Base-by-base conservation (phyloP, 2,797 vertebrate genomes). In the Chrosomus eos region DNA sequence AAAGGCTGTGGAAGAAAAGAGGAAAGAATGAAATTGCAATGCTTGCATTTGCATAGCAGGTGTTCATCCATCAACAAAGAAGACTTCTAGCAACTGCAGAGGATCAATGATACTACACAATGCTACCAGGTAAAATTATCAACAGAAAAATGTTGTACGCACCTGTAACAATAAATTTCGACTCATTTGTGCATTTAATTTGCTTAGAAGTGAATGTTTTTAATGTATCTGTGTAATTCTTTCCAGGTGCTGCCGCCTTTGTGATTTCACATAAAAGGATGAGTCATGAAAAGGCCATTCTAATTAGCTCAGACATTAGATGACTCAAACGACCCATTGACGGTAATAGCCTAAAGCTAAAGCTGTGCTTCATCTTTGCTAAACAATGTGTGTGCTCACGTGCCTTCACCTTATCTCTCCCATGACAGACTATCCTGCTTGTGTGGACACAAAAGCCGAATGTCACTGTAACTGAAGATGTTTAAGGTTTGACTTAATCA, bases 1-100 rank as follows among this genome's bases (percentile, higher is more conserved):
- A 98, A 92, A 62, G 98, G 98, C 98, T 99, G 93, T 14, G 67
- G 82, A 85, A 86, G 66, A 92, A 58, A 89, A 58, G 45, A 40
- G 66, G 19, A 80, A 31, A 67, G n/a, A 78, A 19, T 78, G n/a
- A 33, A 33, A 23, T 19, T 70, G 13, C 3, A 51, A 28, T 18
- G 19, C 62, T 40, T 11, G 16, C 58, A 66, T 62, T 71, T 64
- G 45, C 58, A 66, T 73, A 40, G 7, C 36, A 62, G 36, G 11
- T 62, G 58, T 33, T 82, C 19, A 43, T 19, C 31, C 1, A 7
- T 40, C 33, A 60, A 60, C 14, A 11, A 60, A 60, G 53, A 60
- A n/a, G 53, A 76, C 36, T 40, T 76, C 13, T 18, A 55, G 23
- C 31, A 38, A 58, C 21, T 14, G 21, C 33, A 28, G 36, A 28